These are phyloP conservation scores for Nasonia vitripennis DNA, from an alignment of 1,140 invertebrate genomes.

Conservation along the genomic window DNA sequence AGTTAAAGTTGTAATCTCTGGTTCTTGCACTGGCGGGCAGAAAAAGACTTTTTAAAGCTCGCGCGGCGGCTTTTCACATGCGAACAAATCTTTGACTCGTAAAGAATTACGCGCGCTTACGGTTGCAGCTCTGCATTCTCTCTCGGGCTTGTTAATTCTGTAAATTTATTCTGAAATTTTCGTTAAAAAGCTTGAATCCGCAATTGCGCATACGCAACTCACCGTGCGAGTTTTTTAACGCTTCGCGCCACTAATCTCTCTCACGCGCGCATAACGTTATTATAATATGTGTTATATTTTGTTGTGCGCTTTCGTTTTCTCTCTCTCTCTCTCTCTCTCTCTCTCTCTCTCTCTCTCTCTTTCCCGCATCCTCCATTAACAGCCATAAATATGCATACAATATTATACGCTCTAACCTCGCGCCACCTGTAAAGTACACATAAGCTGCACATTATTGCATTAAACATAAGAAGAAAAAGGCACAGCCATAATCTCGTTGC, in stretches of 20 bases:
- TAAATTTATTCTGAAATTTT: too few species aligned
- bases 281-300: background rate
- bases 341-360: background rate
- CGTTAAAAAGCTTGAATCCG: too few species aligned
- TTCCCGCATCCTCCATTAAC: background rate
- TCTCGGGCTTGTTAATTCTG: too few species aligned
- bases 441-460: background rate
- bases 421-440: too few species aligned
- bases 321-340: background rate
- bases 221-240: background rate
- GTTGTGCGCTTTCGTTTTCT: background rate
- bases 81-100: too few species aligned
- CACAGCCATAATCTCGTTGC: background rate
- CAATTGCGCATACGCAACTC: too few species aligned
- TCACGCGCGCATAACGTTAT: too few species aligned
- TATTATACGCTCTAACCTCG: too few species aligned
- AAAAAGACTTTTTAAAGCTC: background rate
- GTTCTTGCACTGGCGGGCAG: background rate
- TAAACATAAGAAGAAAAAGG: slow-evolving; percentile 1
- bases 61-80: too few species aligned
- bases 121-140: too few species aligned
- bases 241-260: background rate
- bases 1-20: background rate
- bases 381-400: background rate
- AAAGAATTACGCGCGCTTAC: too few species aligned